Evolutionary conservation across 1,140 invertebrate species (phyloP), one percentile per base, ranked within the genome.

Genomic region (Gryllus bimaculatus): DNA sequence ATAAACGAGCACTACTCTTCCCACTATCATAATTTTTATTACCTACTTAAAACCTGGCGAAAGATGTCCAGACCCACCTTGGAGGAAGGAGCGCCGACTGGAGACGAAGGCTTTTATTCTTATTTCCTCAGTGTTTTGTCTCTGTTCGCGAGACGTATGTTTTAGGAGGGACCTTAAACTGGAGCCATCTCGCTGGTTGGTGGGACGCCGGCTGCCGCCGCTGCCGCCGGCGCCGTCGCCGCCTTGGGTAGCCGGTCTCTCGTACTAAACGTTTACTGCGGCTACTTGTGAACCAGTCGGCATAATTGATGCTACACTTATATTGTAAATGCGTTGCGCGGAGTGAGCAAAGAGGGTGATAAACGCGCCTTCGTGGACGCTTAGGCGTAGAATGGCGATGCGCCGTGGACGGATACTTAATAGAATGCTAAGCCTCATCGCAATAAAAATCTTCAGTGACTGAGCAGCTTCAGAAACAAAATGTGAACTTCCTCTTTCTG

Each of bases 1-100:
- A 13, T 13, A 66, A 66, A 66, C 54, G 10, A 18, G 7, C 18
- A 18, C 54, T 66, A 66, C 7, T 66, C 18, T 66, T 66, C 54
- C 18, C 54, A 66, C 54, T 66, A 66, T 66, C 54, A 66, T 66
- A 66, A 66, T 66, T 66, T 66, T 66, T 66, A 66, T 66, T 66
- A 66, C 54, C 54, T 66, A 66, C 54, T 66, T 66, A 66, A 66
- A 66, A 66, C 10, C 54, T 10, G 10, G 54, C 54, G 10, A 18
- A 66, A 66, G 54, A 10, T 13, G 54, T 13, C 54, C 54, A 66
- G 54, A 7, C 10, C 18, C 54, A 39, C 26, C 26, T 39, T 39
- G 26, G 26, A 39, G 26, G 26, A 5, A 39, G 26, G 26, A 39
- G 26, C 1, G 26, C 1, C 26, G 26, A 2, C 26, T 39, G 26